Conservation (phyloP, 2,888 invertebrate species). For the Heliconius cydno region DNA sequence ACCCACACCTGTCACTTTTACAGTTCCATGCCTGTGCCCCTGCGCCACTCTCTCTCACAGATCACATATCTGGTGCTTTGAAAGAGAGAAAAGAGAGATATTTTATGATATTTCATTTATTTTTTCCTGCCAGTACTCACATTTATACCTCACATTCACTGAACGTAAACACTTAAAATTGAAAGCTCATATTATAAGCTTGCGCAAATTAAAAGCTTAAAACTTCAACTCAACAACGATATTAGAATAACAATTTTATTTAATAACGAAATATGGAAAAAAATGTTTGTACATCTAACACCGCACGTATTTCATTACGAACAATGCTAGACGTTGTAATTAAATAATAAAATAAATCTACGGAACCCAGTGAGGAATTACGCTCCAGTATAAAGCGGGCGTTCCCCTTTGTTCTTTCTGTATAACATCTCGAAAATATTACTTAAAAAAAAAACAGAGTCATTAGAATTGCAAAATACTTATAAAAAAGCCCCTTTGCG, state of each 20-base stretch:
- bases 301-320: constrained; percentile 29
- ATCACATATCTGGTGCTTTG: no score
- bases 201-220: not conserved
- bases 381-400: constrained; percentile 22
- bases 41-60: no score
- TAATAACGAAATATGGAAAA: not conserved
- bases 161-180: not conserved
- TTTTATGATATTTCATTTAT: no score
- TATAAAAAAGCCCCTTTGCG: constrained; percentile 23
- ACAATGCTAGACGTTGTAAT: constrained; percentile 31
- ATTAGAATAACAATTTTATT: constrained; percentile 11
- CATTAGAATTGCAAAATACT: constrained; percentile 35
- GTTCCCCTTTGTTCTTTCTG: constrained; percentile 34
- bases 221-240: not conserved
- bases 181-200: not conserved
- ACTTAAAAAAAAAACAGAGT: constrained; percentile 30
- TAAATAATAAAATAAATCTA: constrained; percentile 38
- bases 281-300: constrained; percentile 6
- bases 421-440: constrained; percentile 27
- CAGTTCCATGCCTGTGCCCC: no score
- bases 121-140: not conserved
- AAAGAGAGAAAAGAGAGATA: no score
- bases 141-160: not conserved
- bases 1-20: no score
- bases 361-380: constrained; percentile 14